A percentile compares a stretch with the other conserved stretches of the same genome.
Conservation (phyloP, 2,888 invertebrate genomes). For the Cantharis rufa region DNA sequence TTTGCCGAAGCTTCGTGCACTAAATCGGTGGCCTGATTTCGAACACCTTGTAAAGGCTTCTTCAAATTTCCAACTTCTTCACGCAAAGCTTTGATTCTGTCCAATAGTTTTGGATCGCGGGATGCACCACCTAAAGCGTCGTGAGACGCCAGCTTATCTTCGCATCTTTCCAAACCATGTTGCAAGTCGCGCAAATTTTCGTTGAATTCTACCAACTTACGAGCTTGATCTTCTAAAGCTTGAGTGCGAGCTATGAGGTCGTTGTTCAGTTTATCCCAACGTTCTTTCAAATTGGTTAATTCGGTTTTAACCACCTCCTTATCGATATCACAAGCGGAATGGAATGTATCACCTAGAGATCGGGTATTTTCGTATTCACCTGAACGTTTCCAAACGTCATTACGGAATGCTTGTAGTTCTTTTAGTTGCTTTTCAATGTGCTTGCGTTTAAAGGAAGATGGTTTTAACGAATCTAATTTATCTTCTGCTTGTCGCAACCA, state of each 20-base stretch:
- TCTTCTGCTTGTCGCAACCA: constrained; percentile 90
- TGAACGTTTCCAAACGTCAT: constrained; percentile 91
- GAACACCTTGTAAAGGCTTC: constrained; percentile 66
- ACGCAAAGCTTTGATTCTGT: constrained; percentile 79
- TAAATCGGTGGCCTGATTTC: constrained; percentile 72
- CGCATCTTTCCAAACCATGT: constrained; percentile 83
- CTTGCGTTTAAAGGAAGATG: constrained; percentile 80
- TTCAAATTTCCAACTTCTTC: constrained; percentile 81
- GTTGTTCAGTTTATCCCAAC: constrained; percentile 91
- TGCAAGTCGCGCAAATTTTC: constrained; percentile 85
- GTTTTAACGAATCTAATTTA: constrained; percentile 75
- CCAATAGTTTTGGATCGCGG: constrained; percentile 81
- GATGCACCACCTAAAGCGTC: constrained; percentile 75
- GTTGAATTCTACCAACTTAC: constrained; percentile 80
- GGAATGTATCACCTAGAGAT: constrained; percentile 84
- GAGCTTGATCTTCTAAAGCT: constrained; percentile 80
- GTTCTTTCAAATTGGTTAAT: constrained; percentile 77
- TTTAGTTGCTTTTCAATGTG: constrained; percentile 87
- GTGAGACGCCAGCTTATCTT: constrained; percentile 79
- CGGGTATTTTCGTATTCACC: constrained; percentile 91
- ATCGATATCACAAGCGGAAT: constrained; percentile 86
- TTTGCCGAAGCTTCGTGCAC: constrained; percentile 75
- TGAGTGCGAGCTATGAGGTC: constrained; percentile 77
- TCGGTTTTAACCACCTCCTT: constrained; percentile 87
- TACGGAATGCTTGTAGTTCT: constrained; percentile 86